Percentiles rank a stretch among this genome's conserved stretches.
phyloP scores from a whole-genome alignment of 2,113 vertebrate species.

The Spheniscus mendiculus region DNA sequence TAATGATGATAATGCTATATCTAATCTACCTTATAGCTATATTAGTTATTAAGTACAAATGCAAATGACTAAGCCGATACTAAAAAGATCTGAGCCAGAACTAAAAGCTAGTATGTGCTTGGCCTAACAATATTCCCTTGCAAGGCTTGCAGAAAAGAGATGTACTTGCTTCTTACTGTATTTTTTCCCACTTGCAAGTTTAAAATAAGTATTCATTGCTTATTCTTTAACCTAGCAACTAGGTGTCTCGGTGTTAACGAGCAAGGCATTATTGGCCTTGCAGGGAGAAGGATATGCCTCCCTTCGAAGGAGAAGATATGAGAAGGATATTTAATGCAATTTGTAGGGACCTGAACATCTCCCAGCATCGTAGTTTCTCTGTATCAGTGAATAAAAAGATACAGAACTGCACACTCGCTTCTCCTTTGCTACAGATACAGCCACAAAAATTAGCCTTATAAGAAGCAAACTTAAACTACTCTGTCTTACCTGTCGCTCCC shows the following conservation, averaged over 20 bases:
- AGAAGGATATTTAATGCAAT: not conserved
- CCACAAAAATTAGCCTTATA: not conserved
- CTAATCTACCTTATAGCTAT: constrained; percentile 1
- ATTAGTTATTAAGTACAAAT: constrained; percentile 62
- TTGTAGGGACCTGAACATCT: not conserved
- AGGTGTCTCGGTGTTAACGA: not conserved
- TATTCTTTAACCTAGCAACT: not conserved
- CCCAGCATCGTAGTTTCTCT: not conserved
- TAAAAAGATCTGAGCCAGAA: constrained; percentile 59
- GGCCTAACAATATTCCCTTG: constrained; percentile 2
- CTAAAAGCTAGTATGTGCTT: constrained; percentile 34
- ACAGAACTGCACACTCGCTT: not conserved
- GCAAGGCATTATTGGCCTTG: not conserved
- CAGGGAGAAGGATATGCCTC: not conserved
- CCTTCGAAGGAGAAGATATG: not conserved
- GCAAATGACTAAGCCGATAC: constrained; percentile 42
- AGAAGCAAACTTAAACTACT: not conserved
- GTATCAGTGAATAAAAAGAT: not conserved
- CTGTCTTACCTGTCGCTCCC: not conserved
- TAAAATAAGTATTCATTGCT: not conserved
- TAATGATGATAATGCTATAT: constrained; percentile 33
- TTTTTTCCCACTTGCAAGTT: not conserved
- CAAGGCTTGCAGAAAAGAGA: not conserved
- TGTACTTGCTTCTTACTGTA: not conserved
- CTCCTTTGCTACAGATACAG: not conserved